Conservation (phyloP, 2,888 invertebrate species). For the Eretmocerus hayati region DNA sequence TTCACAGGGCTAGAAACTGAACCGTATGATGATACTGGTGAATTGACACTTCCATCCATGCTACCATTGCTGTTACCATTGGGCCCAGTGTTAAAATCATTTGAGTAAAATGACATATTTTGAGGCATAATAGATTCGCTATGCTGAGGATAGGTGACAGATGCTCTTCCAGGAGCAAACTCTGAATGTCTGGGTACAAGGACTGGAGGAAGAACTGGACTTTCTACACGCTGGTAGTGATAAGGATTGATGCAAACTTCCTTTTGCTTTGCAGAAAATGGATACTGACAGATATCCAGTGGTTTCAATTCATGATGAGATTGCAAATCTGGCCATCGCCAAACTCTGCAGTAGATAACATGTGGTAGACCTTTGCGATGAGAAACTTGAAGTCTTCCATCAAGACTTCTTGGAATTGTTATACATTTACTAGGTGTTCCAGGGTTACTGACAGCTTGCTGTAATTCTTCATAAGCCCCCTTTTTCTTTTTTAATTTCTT, state of each 20-base stretch:
- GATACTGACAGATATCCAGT: conserved; percentile 20
- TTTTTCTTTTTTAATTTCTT: conserved; percentile 91
- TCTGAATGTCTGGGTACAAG: conserved; percentile 96
- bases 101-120: conserved; percentile 80
- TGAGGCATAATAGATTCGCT: conserved; percentile 87
- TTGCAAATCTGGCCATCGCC: conserved; percentile 33
- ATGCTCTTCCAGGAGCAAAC: conserved; percentile 83
- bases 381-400: conserved; percentile 52
- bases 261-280: conserved; percentile 21
- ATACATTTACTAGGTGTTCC: conserved; percentile 56
- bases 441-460: conserved; percentile 54
- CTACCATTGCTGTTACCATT: conserved; percentile 2
- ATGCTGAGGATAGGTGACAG: conserved; percentile 76
- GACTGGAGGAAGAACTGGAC: conserved; percentile 58
- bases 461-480: conserved; percentile 79
- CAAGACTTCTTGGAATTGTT: conserved; percentile 56
- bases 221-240: conserved; percentile 24
- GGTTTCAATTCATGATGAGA: conserved; percentile 25
- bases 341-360: conserved; percentile 48
- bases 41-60: conserved; percentile 46
- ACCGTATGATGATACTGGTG: conserved; percentile 52
- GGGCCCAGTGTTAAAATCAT: conserved; percentile 60
- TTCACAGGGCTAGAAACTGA: conserved; percentile 59
- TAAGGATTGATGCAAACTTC: conserved; percentile 28
- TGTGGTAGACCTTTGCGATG: conserved; percentile 59